Evolutionary conservation across 2,888 invertebrate genomes (phyloP).

Genomic region (Diogma glabrata): DNA sequence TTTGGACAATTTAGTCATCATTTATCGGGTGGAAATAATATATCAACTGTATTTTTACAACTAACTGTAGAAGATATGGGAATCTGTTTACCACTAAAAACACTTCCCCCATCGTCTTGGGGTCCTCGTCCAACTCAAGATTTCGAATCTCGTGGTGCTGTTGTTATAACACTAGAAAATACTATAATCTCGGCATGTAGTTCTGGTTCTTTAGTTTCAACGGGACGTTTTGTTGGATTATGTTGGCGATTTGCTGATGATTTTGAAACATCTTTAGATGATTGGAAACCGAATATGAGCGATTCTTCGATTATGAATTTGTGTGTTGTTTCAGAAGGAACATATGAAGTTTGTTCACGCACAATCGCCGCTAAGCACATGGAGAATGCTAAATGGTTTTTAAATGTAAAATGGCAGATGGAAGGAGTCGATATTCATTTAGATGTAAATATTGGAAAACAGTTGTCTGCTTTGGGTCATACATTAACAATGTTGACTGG

Average conservation of each 20-base stretch:
- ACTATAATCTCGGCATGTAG: conserved; percentile 92
- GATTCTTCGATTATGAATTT: conserved; percentile 74
- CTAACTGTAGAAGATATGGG: conserved; percentile 95
- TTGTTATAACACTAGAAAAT: conserved; percentile 90
- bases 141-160: conserved; percentile 73
- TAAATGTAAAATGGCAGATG: conserved; percentile 99
- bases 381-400: conserved; percentile 95
- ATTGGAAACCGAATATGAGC: conserved; percentile 87
- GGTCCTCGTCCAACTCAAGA: conserved; percentile 56
- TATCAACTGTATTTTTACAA: conserved; percentile 86
- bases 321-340: conserved; percentile 97
- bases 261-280: conserved; percentile 91
- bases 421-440: conserved; percentile 95
- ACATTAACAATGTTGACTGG: conserved; percentile 93
- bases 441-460: conserved; percentile 92
- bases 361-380: conserved; percentile 78
- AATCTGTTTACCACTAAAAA: conserved; percentile 84
- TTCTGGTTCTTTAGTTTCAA: conserved; percentile 90
- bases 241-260: conserved; percentile 94
- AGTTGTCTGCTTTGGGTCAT: conserved; percentile 85
- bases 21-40: conserved; percentile 62
- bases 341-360: conserved; percentile 76
- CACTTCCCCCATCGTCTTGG: conserved; percentile 61
- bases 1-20: conserved; percentile 69
- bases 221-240: conserved; percentile 80